These are phyloP conservation scores for Minunthozetes semirufus DNA, from an alignment of 2,888 invertebrate genomes.

Conservation along the genomic window DNA sequence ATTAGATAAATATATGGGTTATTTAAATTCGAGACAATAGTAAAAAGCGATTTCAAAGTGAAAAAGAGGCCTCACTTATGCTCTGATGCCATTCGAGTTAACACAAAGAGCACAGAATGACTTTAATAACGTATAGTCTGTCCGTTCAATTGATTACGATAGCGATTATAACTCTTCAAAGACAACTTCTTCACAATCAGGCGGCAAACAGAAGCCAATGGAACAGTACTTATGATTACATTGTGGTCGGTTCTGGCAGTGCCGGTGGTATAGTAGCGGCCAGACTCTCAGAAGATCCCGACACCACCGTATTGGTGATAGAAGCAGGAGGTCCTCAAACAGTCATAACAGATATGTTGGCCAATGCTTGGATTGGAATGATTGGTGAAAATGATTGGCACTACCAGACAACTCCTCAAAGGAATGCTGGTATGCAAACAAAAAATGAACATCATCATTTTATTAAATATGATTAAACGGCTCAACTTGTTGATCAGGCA, in stretches of 20 bases:
- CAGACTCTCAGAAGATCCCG: conserved; percentile 15
- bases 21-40: too few relatives aligned
- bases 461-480: background rate
- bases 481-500: background rate
- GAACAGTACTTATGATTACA: conserved; percentile 23
- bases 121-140: conserved; percentile 6
- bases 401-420: conserved; percentile 37
- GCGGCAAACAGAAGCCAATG: too few relatives aligned
- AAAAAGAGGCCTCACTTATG: too few relatives aligned
- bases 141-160: conserved; percentile 31
- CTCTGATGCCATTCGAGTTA: too few relatives aligned
- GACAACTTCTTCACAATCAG: too few relatives aligned
- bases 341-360: conserved; percentile 29
- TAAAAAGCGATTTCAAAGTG: too few relatives aligned
- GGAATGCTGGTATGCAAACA: conserved; percentile 19
- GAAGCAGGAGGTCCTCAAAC: conserved; percentile 30
- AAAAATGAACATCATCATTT: too few relatives aligned
- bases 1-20: too few relatives aligned
- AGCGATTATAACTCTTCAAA: conserved; percentile 14
- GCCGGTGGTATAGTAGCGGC: conserved; percentile 31
- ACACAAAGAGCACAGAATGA: background rate
- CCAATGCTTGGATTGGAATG: conserved; percentile 30
- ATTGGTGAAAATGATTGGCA: conserved; percentile 37
- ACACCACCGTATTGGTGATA: conserved; percentile 20
- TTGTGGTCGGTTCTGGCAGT: conserved; percentile 32